Evolutionary conservation across 2,888 invertebrate genomes (phyloP).

Genomic region (Orthosia cruda): DNA sequence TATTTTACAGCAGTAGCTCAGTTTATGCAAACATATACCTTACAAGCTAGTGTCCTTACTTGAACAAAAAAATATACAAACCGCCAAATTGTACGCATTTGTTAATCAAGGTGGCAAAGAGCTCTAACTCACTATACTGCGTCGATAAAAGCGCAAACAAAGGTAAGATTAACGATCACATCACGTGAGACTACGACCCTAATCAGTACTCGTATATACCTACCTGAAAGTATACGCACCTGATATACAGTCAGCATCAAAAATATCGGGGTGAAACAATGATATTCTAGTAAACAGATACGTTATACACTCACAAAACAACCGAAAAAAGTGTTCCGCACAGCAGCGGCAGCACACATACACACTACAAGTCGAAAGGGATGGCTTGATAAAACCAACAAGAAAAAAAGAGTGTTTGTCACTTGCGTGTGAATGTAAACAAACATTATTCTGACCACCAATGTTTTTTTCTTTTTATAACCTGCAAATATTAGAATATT

Average conservation of each 20-base stretch:
- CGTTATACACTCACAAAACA: too few species aligned
- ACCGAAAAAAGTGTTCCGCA: too few species aligned
- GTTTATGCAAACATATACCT: background rate
- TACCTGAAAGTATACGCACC: constrained; percentile 9
- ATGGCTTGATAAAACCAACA: too few species aligned
- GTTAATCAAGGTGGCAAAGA: constrained; percentile 58
- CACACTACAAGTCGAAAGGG: too few species aligned
- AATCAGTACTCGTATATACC: constrained; percentile 53
- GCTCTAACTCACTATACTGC: constrained; percentile 38
- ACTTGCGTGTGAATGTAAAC: too few species aligned
- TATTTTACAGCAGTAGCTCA: background rate
- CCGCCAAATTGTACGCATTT: constrained; percentile 35
- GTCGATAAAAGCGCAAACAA: constrained; percentile 64
- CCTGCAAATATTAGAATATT: too few species aligned
- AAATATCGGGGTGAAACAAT: background rate
- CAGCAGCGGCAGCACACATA: too few species aligned
- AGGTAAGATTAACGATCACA: constrained; percentile 70
- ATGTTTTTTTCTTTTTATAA: too few species aligned
- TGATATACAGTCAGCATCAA: constrained; percentile 8
- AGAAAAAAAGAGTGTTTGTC: too few species aligned
- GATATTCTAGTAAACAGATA: too few species aligned
- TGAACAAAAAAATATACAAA: constrained; percentile 13
- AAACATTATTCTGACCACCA: too few species aligned
- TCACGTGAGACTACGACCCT: constrained; percentile 61
- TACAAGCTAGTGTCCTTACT: background rate